phyloP scores from a whole-genome alignment of 2,888 invertebrate genomes.

The Isotomurus palustris region DNA sequence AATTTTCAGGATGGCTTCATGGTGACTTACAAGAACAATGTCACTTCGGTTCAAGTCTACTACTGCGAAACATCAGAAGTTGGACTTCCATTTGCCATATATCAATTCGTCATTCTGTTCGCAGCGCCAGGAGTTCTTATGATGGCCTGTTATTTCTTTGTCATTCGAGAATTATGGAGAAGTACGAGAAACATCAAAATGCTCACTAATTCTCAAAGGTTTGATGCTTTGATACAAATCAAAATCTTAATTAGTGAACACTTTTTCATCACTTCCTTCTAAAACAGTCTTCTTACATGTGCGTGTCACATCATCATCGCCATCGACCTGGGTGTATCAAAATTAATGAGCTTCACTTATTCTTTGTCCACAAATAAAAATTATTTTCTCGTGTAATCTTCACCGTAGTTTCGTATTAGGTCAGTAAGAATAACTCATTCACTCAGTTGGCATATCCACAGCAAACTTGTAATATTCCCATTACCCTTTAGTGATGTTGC shows the following conservation, averaged over 20 bases:
- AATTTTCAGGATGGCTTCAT: constrained; percentile 40
- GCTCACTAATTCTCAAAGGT: constrained; percentile 48
- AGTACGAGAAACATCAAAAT: constrained; percentile 50
- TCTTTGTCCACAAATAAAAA: too few relatives aligned
- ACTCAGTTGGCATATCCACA: too few relatives aligned
- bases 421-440: too few relatives aligned
- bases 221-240: background rate
- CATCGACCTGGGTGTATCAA: too few relatives aligned
- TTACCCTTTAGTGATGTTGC: too few relatives aligned
- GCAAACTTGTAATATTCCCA: too few relatives aligned
- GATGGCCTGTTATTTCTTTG: constrained; percentile 50
- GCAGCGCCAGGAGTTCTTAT: constrained; percentile 49
- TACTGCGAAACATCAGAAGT: constrained; percentile 48
- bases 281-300: too few relatives aligned
- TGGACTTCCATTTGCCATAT: constrained; percentile 48
- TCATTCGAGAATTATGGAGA: constrained; percentile 51
- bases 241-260: background rate
- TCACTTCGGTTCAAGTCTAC: constrained; percentile 48
- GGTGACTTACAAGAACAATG: constrained; percentile 48
- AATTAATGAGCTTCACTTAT: too few relatives aligned
- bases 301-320: too few relatives aligned
- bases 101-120: constrained; percentile 50
- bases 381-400: too few relatives aligned
- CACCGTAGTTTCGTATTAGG: too few relatives aligned
- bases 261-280: background rate